phyloP scores from a whole-genome alignment of 2,888 invertebrate species.

The Chromoteleia sp. region DNA sequence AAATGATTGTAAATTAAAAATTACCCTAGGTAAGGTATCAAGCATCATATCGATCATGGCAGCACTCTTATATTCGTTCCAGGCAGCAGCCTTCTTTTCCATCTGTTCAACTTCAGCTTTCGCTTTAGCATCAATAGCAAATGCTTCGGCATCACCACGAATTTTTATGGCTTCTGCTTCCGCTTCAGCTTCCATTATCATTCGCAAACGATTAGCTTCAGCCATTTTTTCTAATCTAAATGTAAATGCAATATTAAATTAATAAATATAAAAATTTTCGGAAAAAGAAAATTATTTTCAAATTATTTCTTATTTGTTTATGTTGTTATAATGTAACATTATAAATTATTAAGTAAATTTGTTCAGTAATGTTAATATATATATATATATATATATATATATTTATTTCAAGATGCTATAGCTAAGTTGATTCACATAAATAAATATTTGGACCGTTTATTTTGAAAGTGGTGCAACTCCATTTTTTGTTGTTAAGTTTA shows the following conservation, averaged over 20 bases:
- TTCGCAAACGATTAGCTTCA: slow-evolving; percentile 94
- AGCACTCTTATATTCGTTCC: slow-evolving; percentile 97
- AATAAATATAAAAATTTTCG: slow-evolving; percentile 11
- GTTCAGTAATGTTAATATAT: too few species aligned
- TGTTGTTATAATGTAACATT: too few species aligned
- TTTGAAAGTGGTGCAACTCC: too few species aligned
- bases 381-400: too few species aligned
- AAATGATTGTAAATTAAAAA: slow-evolving; percentile 3
- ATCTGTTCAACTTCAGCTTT: slow-evolving; percentile 98
- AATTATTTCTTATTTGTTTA: too few species aligned
- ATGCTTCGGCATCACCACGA: slow-evolving; percentile 96
- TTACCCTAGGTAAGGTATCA: slow-evolving; percentile 96
- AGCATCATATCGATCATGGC: slow-evolving; percentile 99
- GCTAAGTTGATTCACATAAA: too few species aligned
- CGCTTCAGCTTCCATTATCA: slow-evolving; percentile 97
- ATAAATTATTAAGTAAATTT: too few species aligned
- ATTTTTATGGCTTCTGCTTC: slow-evolving; percentile 95
- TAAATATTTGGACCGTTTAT: too few species aligned
- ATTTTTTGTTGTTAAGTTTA: too few species aligned
- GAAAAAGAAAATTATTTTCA: too few species aligned
- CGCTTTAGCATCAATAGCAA: slow-evolving; percentile 96
- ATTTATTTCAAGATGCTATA: too few species aligned
- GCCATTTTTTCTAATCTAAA: slow-evolving; percentile 94
- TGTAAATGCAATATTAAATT: not conserved
- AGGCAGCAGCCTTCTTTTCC: slow-evolving; percentile 98